phyloP scores from a whole-genome alignment of 1,140 invertebrate species.

The Aphidius gifuensis region DNA sequence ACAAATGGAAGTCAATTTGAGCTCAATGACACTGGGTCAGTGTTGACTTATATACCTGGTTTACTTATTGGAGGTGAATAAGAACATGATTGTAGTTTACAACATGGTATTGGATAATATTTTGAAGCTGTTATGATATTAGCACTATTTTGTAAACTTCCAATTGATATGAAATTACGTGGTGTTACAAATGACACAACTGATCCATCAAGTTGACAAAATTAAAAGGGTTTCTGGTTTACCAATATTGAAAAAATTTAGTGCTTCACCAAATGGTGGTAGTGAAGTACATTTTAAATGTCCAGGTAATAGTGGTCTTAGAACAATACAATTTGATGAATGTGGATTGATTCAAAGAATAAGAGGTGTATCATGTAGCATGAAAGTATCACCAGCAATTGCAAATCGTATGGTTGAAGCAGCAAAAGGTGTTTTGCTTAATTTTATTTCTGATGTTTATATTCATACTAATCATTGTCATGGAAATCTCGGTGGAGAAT shows the following conservation, averaged over 20 bases:
- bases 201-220: conserved; percentile 80
- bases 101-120: conserved; percentile 87
- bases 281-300: conserved; percentile 88
- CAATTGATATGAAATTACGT: conserved; percentile 74
- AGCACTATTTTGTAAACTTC: conserved; percentile 93
- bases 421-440: conserved; percentile 85
- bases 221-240: conserved; percentile 72
- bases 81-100: conserved; percentile 81
- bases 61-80: conserved; percentile 82
- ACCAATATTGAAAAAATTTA: conserved; percentile 78
- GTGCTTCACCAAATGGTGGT: conserved; percentile 80
- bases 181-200: conserved; percentile 87
- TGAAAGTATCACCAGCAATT: conserved; percentile 86
- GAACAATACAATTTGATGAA: conserved; percentile 67
- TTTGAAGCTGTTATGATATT: conserved; percentile 85
- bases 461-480: conserved; percentile 89
- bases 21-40: conserved; percentile 90
- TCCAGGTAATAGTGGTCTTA: conserved; percentile 69
- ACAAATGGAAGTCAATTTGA: conserved; percentile 91
- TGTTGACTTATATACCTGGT: conserved; percentile 85
- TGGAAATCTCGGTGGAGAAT: conserved; percentile 82
- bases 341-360: conserved; percentile 93
- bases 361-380: conserved; percentile 82
- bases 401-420: conserved; percentile 89
- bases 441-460: conserved; percentile 89